These are phyloP conservation scores for Patella vulgata DNA, from an alignment of 1,140 invertebrate genomes.

Conservation along the genomic window DNA sequence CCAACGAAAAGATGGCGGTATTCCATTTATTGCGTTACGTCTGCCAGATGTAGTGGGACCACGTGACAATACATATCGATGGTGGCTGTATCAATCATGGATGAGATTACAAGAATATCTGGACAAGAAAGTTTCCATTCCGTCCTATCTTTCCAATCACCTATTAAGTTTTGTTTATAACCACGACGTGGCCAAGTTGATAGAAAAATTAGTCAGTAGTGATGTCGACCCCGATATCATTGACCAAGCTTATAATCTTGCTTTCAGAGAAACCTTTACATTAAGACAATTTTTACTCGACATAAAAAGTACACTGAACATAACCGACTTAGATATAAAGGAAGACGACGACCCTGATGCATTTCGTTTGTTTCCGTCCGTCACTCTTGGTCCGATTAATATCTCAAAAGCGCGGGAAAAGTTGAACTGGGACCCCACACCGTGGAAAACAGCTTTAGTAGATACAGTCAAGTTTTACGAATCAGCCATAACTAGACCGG, in stretches of 20 bases:
- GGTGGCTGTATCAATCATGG: conserved; percentile 70
- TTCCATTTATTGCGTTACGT: conserved; percentile 65
- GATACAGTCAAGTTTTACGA: conserved; percentile 67
- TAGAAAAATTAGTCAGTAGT: conserved; percentile 44
- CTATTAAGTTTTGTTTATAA: conserved; percentile 68
- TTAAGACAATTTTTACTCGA: conserved; percentile 52
- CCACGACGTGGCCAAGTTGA: conserved; percentile 66
- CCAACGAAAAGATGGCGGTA: conserved; percentile 40
- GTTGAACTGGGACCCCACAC: conserved; percentile 64
- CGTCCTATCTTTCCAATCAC: conserved; percentile 49
- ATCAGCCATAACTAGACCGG: conserved; percentile 34
- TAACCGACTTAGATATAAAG: conserved; percentile 43
- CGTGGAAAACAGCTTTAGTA: conserved; percentile 52
- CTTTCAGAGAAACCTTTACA: conserved; percentile 56
- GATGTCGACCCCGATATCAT: conserved; percentile 31
- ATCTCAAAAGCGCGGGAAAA: conserved; percentile 59
- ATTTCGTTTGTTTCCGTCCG: conserved; percentile 67
- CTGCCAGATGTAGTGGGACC: conserved; percentile 70
- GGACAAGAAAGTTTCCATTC: conserved; percentile 58
- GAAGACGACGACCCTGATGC: conserved; percentile 42
- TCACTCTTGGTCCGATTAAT: conserved; percentile 64
- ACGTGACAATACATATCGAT: conserved; percentile 68
- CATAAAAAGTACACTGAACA: conserved; percentile 46
- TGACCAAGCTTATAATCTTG: conserved; percentile 68
- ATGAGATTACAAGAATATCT: conserved; percentile 56